Evolutionary conservation across 2,888 invertebrate genomes (phyloP).

Genomic region (Aporophyla nigra): DNA sequence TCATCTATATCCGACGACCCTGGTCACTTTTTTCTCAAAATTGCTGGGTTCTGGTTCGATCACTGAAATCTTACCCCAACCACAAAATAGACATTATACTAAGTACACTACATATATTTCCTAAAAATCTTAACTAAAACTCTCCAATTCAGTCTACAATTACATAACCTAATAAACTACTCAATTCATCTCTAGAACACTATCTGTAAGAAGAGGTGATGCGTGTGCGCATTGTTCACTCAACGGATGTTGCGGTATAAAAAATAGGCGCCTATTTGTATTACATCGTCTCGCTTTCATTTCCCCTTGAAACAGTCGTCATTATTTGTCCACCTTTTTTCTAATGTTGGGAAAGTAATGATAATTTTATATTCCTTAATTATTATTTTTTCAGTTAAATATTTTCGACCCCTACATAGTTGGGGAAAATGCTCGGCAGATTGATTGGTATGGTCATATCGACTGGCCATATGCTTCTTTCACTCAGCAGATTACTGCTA

Average conservation of each 20-base stretch:
- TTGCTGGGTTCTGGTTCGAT: neutral
- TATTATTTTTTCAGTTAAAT: no score
- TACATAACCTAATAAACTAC: slow-evolving; percentile 33
- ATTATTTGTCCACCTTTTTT: neutral
- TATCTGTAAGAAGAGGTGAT: slow-evolving; percentile 38
- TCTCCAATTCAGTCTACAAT: slow-evolving; percentile 23
- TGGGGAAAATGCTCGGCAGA: no score
- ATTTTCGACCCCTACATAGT: no score
- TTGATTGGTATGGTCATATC: neutral
- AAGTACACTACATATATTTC: neutral
- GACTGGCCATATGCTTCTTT: neutral
- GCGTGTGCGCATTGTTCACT: slow-evolving; percentile 47
- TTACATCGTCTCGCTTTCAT: slow-evolving; percentile 49
- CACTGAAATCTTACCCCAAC: neutral
- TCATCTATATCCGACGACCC: no score
- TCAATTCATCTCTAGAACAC: slow-evolving; percentile 45
- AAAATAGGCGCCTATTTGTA: slow-evolving; percentile 42
- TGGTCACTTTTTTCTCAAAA: no score
- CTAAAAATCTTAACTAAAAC: neutral
- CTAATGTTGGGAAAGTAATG: neutral
- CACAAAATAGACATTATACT: neutral
- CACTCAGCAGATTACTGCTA: neutral
- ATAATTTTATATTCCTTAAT: no score
- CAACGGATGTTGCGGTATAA: slow-evolving; percentile 53
- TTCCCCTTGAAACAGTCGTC: slow-evolving; percentile 20